Evolutionary conservation across 1,140 invertebrate species (phyloP), one percentile per base, ranked within the genome.

Genomic region (Leptinotarsa lineolata): DNA sequence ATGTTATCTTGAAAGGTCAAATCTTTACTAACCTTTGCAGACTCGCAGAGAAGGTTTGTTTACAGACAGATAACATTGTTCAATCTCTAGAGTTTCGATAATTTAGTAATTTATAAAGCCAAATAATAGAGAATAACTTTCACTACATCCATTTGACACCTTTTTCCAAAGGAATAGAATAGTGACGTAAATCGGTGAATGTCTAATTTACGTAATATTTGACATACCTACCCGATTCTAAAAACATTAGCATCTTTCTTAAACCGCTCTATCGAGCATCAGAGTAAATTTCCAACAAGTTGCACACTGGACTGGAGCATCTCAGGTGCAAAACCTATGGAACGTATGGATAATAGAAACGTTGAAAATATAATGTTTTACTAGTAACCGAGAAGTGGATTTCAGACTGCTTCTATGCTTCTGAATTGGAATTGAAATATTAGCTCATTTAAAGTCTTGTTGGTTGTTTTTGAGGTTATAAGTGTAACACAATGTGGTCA

Each of bases 21-120:
- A 68, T 54, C 20, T 72, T 72, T 73, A 81, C 81, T 81, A 74
- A 81, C 81, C 81, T 81, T 80, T 81, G 81, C 2, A 81, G 68
- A 75, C 74, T 72, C 30, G 76, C 68, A 21, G 77, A 79, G 15
- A 81, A 73, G 46, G 72, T 74, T 67, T 78, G 76, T 77, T 79
- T 81, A 78, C 78, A 81, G 16, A 77, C 45, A 21, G 81, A 81
- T 80, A 81, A 78, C 81, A 81, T 81, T 58, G 44, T 20, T 68
- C 15, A 18, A 54, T 15, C 16, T 54, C 6, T 54, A 5, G 24
- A n/a, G 15, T 65, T 24, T 65, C 11, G 24, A 39, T 30, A n/a
- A 39, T 65, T 39, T 18, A n/a, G 15, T 39, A 22, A 22, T 30
- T 65, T 65, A 65, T 22, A 22, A 22, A 39, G 13, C n/a, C 63